Conservation (phyloP, 92 coral and sea anemone species). For the Heteractis magnifica region DNA sequence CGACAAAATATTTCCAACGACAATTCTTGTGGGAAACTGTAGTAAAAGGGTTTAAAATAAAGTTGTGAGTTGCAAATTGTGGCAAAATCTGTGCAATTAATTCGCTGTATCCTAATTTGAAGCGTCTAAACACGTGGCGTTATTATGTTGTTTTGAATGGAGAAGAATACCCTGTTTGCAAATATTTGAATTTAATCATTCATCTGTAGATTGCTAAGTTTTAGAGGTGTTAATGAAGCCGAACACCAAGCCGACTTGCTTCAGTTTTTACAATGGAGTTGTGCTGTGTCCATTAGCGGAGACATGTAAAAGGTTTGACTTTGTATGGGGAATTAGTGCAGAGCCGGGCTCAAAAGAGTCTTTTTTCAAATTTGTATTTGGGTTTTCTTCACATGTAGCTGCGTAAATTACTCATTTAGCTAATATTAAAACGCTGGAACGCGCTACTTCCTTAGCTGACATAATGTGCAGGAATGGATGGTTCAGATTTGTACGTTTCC, state of each 20-base stretch:
- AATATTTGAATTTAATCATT: constrained; percentile 33
- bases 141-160: constrained; percentile 6
- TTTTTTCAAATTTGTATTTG: neutral
- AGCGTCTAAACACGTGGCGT: constrained; percentile 24
- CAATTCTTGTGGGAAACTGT: neutral
- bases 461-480: too few relatives aligned
- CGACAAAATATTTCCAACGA: neutral
- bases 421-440: too few relatives aligned
- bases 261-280: constrained; percentile 13
- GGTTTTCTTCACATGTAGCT: neutral
- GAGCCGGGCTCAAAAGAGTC: neutral
- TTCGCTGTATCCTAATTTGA: constrained; percentile 15
- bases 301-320: constrained; percentile 9
- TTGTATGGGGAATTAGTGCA: neutral
- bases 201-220: constrained; percentile 22
- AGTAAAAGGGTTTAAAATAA: neutral
- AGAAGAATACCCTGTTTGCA: constrained; percentile 38
- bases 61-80: neutral
- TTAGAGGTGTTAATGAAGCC: constrained; percentile 40
- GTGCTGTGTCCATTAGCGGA: constrained; percentile 20
- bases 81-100: constrained; percentile 13
- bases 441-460: too few relatives aligned
- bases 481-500: too few relatives aligned
- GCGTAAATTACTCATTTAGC: neutral
- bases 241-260: neutral